Conservation (phyloP, 2,797 vertebrate species). For the Enteromius unitaeniatus region DNA sequence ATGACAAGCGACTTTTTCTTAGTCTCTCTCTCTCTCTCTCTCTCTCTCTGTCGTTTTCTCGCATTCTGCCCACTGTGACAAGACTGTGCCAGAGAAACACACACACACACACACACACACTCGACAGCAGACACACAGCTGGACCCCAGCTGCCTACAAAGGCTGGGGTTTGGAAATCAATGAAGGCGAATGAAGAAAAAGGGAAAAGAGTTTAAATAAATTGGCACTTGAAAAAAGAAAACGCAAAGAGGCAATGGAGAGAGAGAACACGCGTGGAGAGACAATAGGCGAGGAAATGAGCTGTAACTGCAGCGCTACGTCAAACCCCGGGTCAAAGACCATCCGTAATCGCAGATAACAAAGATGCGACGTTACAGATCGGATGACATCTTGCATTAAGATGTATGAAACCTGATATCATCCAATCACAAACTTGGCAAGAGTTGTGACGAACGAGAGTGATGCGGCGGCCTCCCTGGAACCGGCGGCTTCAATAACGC, state of each 20-base stretch:
- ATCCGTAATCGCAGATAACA: constrained; percentile 19
- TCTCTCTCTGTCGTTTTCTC: constrained; percentile 66
- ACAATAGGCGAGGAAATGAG: constrained; percentile 52
- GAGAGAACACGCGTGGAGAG: constrained; percentile 60
- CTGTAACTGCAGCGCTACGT: constrained; percentile 35
- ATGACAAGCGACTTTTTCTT: constrained; percentile 61
- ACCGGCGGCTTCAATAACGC: background rate
- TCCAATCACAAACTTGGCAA: constrained; percentile 22
- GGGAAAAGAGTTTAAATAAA: constrained; percentile 83
- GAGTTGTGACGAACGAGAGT: background rate
- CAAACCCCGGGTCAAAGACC: constrained; percentile 12
- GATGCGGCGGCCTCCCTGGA: background rate
- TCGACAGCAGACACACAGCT: constrained; percentile 80
- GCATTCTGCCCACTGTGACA: constrained; percentile 81
- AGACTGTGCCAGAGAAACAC: constrained; percentile 72
- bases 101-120: constrained; percentile 62
- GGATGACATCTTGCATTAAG: background rate
- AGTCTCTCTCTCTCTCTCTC: constrained; percentile 62
- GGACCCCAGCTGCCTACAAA: constrained; percentile 85
- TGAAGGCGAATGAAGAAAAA: constrained; percentile 86
- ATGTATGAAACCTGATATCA: constrained; percentile 4
- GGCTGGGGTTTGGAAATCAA: constrained; percentile 87
- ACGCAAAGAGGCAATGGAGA: constrained; percentile 67
- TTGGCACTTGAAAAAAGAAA: constrained; percentile 84
- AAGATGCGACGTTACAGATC: background rate